These are phyloP conservation scores for Sarotherodon lohbergeri DNA, from an alignment of 2,113 vertebrate genomes.

Conservation along the genomic window DNA sequence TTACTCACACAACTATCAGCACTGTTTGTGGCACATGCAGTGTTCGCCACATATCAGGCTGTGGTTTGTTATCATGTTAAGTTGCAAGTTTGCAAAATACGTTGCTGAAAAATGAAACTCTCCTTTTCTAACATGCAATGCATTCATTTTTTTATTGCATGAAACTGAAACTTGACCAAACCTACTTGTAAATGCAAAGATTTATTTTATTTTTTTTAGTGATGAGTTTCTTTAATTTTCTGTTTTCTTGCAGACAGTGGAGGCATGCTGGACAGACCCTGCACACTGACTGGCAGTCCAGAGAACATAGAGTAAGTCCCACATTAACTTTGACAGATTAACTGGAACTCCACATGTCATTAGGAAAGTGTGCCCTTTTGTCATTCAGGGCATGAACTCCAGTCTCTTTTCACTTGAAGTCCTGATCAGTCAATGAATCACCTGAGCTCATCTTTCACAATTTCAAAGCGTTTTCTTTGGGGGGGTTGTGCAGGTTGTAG, in stretches of 20 bases:
- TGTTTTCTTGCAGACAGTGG: slow-evolving; percentile 83
- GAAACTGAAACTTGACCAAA: background rate
- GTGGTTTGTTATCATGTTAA: background rate
- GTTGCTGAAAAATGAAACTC: background rate
- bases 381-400: background rate
- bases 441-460: slow-evolving; percentile 16
- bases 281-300: slow-evolving; percentile 91
- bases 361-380: slow-evolving; percentile 16
- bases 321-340: background rate
- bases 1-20: background rate
- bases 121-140: background rate
- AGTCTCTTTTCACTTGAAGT: background rate
- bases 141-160: background rate
- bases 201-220: background rate
- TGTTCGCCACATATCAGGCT: background rate
- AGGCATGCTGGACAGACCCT: slow-evolving; percentile 94
- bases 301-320: slow-evolving; percentile 96
- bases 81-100: background rate
- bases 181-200: background rate
- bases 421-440: slow-evolving; percentile 9
- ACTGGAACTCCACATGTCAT: background rate
- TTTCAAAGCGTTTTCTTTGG: background rate
- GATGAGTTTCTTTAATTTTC: background rate
- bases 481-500: background rate
- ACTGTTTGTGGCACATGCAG: background rate